Evolutionary conservation across 2,113 vertebrate species (phyloP), one percentile per base, ranked within the genome.

Genomic region (Oplegnathus fasciatus): DNA sequence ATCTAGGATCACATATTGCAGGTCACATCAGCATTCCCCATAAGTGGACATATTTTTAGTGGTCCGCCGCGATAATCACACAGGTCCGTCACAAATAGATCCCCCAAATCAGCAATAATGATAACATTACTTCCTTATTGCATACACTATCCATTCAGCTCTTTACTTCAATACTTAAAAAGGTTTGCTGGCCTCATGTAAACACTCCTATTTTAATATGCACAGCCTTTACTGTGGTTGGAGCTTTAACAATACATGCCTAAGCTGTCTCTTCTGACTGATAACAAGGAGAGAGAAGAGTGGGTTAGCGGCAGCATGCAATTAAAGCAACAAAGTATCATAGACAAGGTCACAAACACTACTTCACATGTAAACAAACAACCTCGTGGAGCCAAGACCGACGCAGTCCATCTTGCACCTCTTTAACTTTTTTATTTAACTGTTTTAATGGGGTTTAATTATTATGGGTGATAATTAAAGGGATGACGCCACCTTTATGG

Each of bases 341-440:
- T 3, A 50, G 55, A 57, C 78, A 88, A 86, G 65, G 84, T 88
- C 84, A 86, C 78, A 86, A 82, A 84, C 58, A 40, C 2, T 48
- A 42, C 50, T 46, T 84, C 55, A 58, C 75, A 81, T 77, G 88
- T 91, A 91, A 91, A 94, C 87, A 93, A 91, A 87, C 88, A 86
- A 79, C 57, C 37, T n/a, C 4, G 34, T 58, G 54, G 50, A 77
- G 65, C 40, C 17, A 48, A 66, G 61, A 75, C 78, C 55, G 22
- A 32, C 58, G 61, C 52, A 46, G 65, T 34, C 54, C 20, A 6
- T 34, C 30, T 65, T 61, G 62, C 50, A 32, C 46, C 34, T 40
- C 48, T 76, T 74, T 73, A 87, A 84, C 50, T 82, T 70, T 28
- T 46, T 77, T 55, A 57, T 71, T 85, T 74, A 37, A 85, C 74